Evolutionary conservation across 2,113 vertebrate genomes (phyloP), one percentile per base, ranked within the genome.

Genomic region (Entomyzon cyanotis): DNA sequence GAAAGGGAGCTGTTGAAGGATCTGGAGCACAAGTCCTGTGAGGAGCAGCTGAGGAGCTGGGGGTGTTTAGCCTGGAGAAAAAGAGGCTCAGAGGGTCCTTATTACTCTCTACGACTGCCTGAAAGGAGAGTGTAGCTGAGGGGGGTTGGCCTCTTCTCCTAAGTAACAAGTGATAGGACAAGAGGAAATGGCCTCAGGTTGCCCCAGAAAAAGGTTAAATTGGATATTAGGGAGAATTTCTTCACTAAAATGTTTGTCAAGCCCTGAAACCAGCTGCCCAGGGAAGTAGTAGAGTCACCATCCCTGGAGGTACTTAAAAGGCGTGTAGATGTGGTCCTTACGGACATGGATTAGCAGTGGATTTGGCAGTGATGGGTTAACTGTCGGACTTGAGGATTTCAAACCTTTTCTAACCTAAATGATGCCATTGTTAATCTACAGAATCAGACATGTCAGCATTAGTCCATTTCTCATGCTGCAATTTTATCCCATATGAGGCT

Each of bases 121-220:
- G 11, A 30, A 4, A 46, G 53, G 30, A 60, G 6, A 9, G 0
- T 17, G 62, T 0, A 47, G 39, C 46, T 39, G 2, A 12, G 33
- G 11, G 27, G 17, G 3, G 3, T 37, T 1, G 0, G 33, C 0
- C 27, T 67, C n/a, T 30, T 53, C 46, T 60, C 0, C 4, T 8
- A 60, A 5, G 44, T 9, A 24, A 59, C 23, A 74, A 44, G 24
- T 18, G 24, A 39, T 1, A 68, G 11, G 1, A 75, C 2, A 9
- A 41, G 39, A 47, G 11, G 23, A 59, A 74, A 59, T 16, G 19
- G 30, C 39, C 24, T n/a, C n/a, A 41, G 8, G 11, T 25, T 68
- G 53, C 4, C 6, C 7, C 20, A 62, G 39, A 39, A 68, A 44
- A 41, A 12, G 30, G 28, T 41, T 47, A 31, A 30, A 27, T 62